Conservation (phyloP, 2,888 invertebrate species). For the Cerastis rubricosa region DNA sequence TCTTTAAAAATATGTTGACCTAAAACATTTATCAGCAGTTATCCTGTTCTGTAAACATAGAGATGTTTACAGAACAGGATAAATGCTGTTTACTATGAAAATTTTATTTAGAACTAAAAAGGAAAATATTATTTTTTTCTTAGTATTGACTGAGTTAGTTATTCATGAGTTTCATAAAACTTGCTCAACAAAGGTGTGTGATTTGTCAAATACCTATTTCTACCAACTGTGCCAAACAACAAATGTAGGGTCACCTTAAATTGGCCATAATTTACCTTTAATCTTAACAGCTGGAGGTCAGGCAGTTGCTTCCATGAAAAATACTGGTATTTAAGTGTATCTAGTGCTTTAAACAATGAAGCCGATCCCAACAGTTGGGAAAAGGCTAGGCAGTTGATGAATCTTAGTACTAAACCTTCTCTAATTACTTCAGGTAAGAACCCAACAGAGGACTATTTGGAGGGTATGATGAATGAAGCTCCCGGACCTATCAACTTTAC, state of each 20-base stretch:
- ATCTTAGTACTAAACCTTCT: background rate
- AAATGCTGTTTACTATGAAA: background rate
- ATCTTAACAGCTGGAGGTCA: background rate
- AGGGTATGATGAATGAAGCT: slow-evolving; percentile 99
- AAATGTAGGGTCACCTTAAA: background rate
- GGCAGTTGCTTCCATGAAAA: background rate
- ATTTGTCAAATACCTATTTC: background rate
- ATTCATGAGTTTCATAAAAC: slow-evolving; percentile 3
- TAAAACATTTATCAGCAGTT: background rate
- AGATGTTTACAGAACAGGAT: too few species aligned
- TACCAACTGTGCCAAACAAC: background rate
- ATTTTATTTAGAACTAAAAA: slow-evolving; percentile 2
- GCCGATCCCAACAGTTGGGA: background rate
- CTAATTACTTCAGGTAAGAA: slow-evolving; percentile 93
- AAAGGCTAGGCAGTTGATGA: background rate
- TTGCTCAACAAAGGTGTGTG: background rate
- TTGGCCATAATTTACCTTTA: background rate
- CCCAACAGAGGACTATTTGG: slow-evolving; percentile 98
- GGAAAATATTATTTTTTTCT: background rate
- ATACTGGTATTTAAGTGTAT: background rate
- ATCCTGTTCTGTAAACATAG: slow-evolving; percentile 1
- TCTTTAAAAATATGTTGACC: background rate
- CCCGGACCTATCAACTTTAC: slow-evolving; percentile 99
- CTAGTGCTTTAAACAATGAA: too few species aligned
- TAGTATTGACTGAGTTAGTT: background rate